phyloP scores from a whole-genome alignment of 1,140 invertebrate species.

The Neodiprion lecontei region DNA sequence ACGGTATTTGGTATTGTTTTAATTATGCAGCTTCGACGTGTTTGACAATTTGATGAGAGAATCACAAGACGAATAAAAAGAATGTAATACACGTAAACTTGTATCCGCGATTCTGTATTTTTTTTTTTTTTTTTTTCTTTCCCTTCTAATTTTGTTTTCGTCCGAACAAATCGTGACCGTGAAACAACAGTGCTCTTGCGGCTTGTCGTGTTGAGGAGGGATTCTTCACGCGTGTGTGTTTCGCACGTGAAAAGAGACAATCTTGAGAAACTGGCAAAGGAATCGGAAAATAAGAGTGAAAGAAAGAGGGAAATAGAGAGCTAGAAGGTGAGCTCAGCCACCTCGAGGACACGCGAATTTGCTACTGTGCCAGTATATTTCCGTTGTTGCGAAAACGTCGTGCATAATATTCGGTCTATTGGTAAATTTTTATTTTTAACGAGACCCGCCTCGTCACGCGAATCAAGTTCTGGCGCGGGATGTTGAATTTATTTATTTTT shows the following conservation, averaged over 20 bases:
- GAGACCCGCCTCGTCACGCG: slow-evolving; percentile 2
- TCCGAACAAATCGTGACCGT: too few species aligned
- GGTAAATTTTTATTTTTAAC: slow-evolving; percentile 4
- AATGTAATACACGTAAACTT: not conserved
- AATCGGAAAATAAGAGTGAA: too few species aligned
- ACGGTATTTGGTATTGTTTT: too few species aligned
- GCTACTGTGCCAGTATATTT: slow-evolving; percentile 7
- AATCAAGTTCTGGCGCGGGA: not conserved
- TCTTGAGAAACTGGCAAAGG: too few species aligned
- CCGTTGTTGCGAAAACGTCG: slow-evolving; percentile 6
- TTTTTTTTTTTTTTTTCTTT: not conserved
- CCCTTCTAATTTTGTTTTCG: too few species aligned
- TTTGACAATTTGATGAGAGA: not conserved
- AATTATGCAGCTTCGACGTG: not conserved
- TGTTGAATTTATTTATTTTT: too few species aligned
- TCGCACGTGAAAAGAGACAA: too few species aligned
- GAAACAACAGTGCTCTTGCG: too few species aligned
- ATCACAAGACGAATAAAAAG: not conserved
- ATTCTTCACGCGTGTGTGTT: too few species aligned
- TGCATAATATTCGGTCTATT: not conserved
- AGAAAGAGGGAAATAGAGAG: too few species aligned
- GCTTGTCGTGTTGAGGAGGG: too few species aligned
- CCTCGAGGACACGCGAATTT: not conserved
- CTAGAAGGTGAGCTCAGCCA: not conserved
- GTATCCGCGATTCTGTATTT: not conserved